phyloP scores from a whole-genome alignment of 2,888 invertebrate species.

The Andrena haemorrhoa region DNA sequence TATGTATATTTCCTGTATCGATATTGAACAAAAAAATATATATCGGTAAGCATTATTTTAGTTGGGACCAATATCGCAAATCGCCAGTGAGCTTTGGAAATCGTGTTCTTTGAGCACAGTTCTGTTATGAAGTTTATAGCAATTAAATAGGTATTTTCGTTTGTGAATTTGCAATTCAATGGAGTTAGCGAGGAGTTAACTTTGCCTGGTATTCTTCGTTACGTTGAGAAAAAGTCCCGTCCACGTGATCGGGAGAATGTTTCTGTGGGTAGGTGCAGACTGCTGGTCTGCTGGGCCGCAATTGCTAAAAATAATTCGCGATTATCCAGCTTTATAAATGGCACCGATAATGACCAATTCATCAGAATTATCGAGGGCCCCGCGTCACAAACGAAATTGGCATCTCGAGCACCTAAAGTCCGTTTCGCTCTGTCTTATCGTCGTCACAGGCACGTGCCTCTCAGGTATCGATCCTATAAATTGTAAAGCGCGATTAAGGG shows the following conservation, averaged over 20 bases:
- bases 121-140: no score
- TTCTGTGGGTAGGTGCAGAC: slow-evolving; percentile 1
- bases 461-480: not conserved
- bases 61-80: no score
- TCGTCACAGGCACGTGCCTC: not conserved
- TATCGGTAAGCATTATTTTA: no score
- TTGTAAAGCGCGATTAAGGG: not conserved
- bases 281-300: not conserved
- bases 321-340: slow-evolving; percentile 8
- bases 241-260: not conserved
- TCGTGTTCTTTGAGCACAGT: no score
- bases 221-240: no score
- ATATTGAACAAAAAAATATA: no score
- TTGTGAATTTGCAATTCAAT: no score
- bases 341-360: not conserved
- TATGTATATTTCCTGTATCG: no score
- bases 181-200: no score
- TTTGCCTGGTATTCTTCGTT: no score
- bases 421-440: slow-evolving; percentile 7
- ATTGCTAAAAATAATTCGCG: slow-evolving; percentile 25
- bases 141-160: no score
- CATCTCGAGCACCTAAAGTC: not conserved
- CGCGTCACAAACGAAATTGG: not conserved
- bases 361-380: slow-evolving; percentile 1
- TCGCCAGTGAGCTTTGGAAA: no score